phyloP scores from a whole-genome alignment of 2,797 vertebrate genomes.

The Moxostoma hubbsi region DNA sequence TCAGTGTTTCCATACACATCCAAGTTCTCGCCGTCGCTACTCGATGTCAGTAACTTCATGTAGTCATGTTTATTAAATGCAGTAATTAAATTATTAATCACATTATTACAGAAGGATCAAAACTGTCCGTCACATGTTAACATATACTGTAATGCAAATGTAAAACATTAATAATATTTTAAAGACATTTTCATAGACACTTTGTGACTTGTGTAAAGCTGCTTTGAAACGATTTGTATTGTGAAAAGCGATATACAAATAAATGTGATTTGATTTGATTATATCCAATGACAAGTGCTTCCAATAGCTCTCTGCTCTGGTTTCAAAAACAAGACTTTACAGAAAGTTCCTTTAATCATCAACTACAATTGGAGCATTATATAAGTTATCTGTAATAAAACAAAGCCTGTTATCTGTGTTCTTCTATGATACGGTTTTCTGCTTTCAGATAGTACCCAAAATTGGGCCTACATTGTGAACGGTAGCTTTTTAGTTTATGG shows the following conservation, averaged over 20 bases:
- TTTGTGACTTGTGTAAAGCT: too few relatives aligned
- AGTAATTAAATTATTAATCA: background rate
- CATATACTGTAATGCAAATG: slow-evolving; percentile 1
- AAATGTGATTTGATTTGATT: slow-evolving; percentile 10
- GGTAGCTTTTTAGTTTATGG: too few relatives aligned
- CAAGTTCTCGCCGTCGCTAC: too few relatives aligned
- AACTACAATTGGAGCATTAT: slow-evolving; percentile 7
- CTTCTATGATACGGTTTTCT: too few relatives aligned
- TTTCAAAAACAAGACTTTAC: slow-evolving; percentile 11
- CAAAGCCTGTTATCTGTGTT: too few relatives aligned
- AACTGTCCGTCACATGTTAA: background rate
- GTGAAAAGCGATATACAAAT: too few relatives aligned
- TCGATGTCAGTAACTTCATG: too few relatives aligned
- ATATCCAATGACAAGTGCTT: slow-evolving; percentile 9
- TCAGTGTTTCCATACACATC: too few relatives aligned
- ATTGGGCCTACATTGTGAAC: too few relatives aligned
- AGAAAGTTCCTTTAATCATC: slow-evolving; percentile 15
- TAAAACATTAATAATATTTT: background rate
- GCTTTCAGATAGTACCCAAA: too few relatives aligned
- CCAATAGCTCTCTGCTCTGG: background rate
- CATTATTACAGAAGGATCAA: slow-evolving; percentile 3
- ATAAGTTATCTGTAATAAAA: slow-evolving; percentile 15
- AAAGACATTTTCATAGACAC: background rate
- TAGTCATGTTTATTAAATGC: too few relatives aligned
- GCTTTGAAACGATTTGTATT: too few relatives aligned